A percentile compares a stretch with the other conserved stretches of the same genome.
These are phyloP conservation scores for Mormyrus hasselquistii DNA, from an alignment of 2,797 vertebrate species.

Conservation along the genomic window DNA sequence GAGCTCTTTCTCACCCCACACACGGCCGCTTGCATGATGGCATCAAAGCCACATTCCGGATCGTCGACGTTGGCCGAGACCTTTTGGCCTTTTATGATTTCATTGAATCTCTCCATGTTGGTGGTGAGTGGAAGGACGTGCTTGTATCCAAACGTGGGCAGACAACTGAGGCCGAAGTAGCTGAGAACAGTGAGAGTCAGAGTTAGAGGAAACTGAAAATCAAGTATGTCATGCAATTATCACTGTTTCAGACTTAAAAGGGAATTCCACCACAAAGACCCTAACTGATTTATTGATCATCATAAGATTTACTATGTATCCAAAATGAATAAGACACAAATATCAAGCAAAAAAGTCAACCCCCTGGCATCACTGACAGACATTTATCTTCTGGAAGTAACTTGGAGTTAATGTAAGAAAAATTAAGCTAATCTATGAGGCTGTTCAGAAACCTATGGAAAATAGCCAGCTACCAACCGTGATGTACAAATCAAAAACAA, in stretches of 20 bases:
- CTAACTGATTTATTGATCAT: not conserved
- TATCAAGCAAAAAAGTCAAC: not conserved
- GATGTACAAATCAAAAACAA: not conserved
- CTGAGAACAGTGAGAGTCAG: slow-evolving; percentile 50
- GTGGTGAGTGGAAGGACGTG: slow-evolving; percentile 86
- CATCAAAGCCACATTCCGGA: slow-evolving; percentile 90
- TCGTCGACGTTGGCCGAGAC: slow-evolving; percentile 86
- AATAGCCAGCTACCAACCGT: not conserved
- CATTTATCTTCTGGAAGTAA: not conserved
- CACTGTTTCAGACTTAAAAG: not conserved
- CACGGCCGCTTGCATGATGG: slow-evolving; percentile 93
- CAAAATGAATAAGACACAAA: not conserved
- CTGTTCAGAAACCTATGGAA: not conserved
- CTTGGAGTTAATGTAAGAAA: not conserved
- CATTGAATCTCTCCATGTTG: slow-evolving; percentile 80
- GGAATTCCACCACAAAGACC: not conserved
- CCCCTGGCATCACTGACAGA: not conserved
- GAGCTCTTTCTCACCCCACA: slow-evolving; percentile 75
- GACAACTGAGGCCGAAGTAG: slow-evolving; percentile 53
- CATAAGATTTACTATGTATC: not conserved
- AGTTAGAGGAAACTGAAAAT: not conserved
- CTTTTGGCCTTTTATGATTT: slow-evolving; percentile 75
- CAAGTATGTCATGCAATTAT: not conserved
- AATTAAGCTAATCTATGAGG: not conserved
- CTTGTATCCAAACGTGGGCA: slow-evolving; percentile 88